phyloP scores from a whole-genome alignment of 1,140 invertebrate species.

The Calliphora vicina region DNA sequence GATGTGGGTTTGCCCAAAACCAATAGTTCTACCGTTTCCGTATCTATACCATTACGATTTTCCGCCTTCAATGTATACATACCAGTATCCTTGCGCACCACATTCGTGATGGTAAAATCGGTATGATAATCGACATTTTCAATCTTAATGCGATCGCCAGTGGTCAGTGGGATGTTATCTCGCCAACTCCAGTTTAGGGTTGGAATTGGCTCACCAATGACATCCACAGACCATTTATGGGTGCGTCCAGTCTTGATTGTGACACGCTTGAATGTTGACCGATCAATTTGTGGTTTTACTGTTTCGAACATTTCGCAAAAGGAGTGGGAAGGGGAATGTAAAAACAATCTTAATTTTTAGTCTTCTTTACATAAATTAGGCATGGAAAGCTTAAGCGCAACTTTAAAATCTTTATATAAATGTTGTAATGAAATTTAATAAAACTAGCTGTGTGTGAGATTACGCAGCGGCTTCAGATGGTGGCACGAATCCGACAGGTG shows the following conservation, averaged over 20 bases:
- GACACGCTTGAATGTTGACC: constrained; percentile 85
- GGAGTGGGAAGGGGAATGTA: too few species aligned
- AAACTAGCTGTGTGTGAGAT: too few species aligned
- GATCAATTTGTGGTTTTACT: constrained; percentile 94
- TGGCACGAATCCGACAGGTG: too few species aligned
- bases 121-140: constrained; percentile 92
- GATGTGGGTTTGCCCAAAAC: constrained; percentile 86
- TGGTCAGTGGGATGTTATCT: constrained; percentile 81
- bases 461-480: too few species aligned
- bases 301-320: constrained; percentile 39
- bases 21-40: constrained; percentile 88
- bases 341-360: neutral
- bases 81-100: constrained; percentile 87
- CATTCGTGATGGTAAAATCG: constrained; percentile 84
- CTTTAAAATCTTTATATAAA: too few species aligned
- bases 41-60: constrained; percentile 89
- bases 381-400: neutral
- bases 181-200: constrained; percentile 86
- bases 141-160: constrained; percentile 85
- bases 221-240: constrained; percentile 92
- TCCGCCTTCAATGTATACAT: constrained; percentile 89
- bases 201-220: constrained; percentile 89
- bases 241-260: constrained; percentile 91
- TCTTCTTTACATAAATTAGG: neutral
- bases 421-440: too few species aligned